Percentiles rank a stretch among this genome's conserved stretches.
Conservation (phyloP, 2,888 invertebrate species). For the Celastrina argiolus region DNA sequence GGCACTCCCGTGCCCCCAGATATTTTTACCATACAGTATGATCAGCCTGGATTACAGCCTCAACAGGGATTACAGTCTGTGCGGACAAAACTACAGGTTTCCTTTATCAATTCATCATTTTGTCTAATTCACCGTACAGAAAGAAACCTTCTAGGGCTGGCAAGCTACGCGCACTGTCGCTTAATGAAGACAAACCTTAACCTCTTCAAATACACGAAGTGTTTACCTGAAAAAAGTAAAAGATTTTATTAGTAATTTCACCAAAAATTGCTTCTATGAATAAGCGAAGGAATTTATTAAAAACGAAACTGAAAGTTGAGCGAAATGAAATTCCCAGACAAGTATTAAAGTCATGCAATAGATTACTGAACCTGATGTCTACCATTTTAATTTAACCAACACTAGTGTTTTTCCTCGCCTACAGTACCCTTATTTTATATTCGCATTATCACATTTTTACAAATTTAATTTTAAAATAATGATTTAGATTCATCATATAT, state of each 20-base stretch:
- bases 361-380: neutral
- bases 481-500: too few relatives aligned
- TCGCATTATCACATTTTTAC: too few relatives aligned
- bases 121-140: too few relatives aligned
- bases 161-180: too few relatives aligned
- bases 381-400: neutral
- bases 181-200: neutral
- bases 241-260: neutral
- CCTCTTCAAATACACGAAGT: neutral
- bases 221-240: conserved; percentile 1
- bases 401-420: neutral
- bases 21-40: too few relatives aligned
- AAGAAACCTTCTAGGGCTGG: too few relatives aligned
- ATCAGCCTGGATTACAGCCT: too few relatives aligned
- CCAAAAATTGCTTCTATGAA: neutral
- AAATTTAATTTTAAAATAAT: too few relatives aligned
- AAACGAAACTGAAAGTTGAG: neutral
- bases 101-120: too few relatives aligned
- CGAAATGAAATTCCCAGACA: conserved; percentile 11
- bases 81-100: too few relatives aligned
- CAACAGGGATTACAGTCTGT: too few relatives aligned
- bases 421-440: neutral
- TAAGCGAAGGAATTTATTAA: neutral
- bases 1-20: too few relatives aligned
- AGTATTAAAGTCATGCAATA: conserved; percentile 16